Percentiles rank a stretch among this genome's conserved stretches.
Conservation (phyloP, 2,113 vertebrate genomes). For the Eclectus roratus region DNA sequence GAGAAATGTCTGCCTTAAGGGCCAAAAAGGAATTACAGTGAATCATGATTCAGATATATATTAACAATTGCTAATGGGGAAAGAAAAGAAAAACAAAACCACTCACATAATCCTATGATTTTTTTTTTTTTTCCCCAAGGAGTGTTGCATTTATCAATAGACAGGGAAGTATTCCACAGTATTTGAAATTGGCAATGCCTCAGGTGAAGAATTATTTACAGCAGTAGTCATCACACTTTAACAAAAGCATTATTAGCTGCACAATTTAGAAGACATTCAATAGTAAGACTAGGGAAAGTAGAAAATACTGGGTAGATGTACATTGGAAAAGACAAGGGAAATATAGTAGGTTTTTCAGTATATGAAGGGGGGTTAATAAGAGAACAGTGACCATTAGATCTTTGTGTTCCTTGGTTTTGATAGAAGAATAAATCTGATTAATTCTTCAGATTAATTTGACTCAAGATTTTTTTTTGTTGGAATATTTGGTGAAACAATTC, state of each 20-base stretch:
- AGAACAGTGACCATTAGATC: background rate
- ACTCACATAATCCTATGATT: background rate
- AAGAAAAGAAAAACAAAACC: rapidly evolving
- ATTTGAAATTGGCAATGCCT: background rate
- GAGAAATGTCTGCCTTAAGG: background rate
- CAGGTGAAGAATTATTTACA: background rate
- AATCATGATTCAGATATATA: background rate
- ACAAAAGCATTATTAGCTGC: background rate
- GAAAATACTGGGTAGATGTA: background rate
- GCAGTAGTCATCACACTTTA: background rate
- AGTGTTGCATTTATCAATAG: background rate
- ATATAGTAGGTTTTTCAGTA: background rate
- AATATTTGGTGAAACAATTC: background rate
- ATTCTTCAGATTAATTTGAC: background rate
- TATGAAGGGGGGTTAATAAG: background rate
- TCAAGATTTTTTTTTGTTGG: background rate
- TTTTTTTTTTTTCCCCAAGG: background rate
- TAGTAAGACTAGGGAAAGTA: background rate
- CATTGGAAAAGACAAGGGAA: background rate
- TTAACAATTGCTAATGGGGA: background rate
- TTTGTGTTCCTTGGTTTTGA: background rate
- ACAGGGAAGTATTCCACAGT: background rate
- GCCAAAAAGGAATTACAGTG: background rate
- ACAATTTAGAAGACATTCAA: background rate
- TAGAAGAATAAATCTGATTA: background rate